phyloP scores from a whole-genome alignment of 2,797 vertebrate species.

The Lepilemur septentrionalis region DNA sequence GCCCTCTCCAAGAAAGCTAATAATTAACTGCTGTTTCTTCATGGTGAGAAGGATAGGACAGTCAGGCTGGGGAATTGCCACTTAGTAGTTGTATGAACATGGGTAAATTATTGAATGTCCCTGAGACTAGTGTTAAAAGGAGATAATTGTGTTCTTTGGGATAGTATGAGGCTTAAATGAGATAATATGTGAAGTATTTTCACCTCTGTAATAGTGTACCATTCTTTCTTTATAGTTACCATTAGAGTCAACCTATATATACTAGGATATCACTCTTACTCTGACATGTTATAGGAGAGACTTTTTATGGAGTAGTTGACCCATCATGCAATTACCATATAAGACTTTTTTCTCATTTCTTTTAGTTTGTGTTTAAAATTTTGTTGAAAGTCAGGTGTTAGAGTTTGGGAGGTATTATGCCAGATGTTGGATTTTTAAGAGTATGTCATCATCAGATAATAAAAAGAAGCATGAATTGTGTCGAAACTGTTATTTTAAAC shows the following conservation, averaged over 20 bases:
- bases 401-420: neutral
- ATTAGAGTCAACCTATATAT: neutral
- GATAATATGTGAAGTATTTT: conserved; percentile 8
- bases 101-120: neutral
- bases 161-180: neutral
- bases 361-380: conserved; percentile 1
- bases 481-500: neutral
- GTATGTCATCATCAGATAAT: neutral
- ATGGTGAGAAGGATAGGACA: neutral
- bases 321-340: neutral
- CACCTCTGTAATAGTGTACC: neutral
- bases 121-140: neutral
- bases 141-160: neutral
- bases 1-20: neutral
- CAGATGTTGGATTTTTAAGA: neutral
- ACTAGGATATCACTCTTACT: neutral
- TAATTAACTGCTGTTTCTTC: neutral
- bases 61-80: neutral
- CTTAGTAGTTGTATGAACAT: neutral
- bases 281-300: neutral
- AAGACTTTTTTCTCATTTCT: neutral
- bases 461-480: neutral
- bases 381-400: neutral
- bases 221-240: conserved; percentile 26
- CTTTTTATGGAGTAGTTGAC: neutral